Conservation (phyloP, 2,113 vertebrate genomes). For the Eubucco bourcierii region DNA sequence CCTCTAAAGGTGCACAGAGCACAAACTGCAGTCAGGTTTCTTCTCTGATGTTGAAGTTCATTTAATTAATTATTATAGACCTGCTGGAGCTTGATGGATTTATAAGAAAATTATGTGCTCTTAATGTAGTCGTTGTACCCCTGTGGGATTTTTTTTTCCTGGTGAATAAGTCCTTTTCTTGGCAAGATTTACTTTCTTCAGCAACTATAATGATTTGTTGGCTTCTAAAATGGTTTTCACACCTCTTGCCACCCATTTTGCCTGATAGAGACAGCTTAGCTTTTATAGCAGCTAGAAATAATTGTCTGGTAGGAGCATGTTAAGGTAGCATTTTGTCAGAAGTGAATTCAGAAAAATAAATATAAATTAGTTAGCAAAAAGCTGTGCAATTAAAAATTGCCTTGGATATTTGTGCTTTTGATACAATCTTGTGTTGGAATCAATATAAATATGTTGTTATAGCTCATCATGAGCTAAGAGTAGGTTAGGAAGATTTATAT, state of each 20-base stretch:
- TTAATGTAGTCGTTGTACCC: not conserved
- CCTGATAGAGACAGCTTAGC: not conserved
- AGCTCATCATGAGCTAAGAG: not conserved
- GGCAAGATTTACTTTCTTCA: constrained; percentile 7
- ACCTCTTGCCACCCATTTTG: not conserved
- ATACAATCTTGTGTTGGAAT: not conserved
- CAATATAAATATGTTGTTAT: not conserved
- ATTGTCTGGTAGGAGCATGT: not conserved
- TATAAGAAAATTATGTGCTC: constrained; percentile 26
- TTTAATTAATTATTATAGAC: constrained; percentile 36
- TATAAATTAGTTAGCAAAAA: not conserved
- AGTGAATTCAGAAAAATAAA: not conserved
- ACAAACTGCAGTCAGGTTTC: not conserved
- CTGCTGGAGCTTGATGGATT: constrained; percentile 12
- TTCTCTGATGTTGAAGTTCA: constrained; percentile 2
- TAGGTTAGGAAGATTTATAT: not conserved
- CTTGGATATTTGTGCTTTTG: not conserved
- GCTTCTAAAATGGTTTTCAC: not conserved
- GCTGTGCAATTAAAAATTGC: not conserved
- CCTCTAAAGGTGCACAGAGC: not conserved
- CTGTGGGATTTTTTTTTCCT: not conserved
- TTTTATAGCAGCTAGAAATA: not conserved
- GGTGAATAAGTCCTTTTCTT: constrained; percentile 12
- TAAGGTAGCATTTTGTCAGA: not conserved
- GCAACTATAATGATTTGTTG: not conserved